Percentiles rank a stretch among this genome's conserved stretches.
These are phyloP conservation scores for Neuroterus valhalla DNA, from an alignment of 1,140 invertebrate genomes.

Conservation along the genomic window DNA sequence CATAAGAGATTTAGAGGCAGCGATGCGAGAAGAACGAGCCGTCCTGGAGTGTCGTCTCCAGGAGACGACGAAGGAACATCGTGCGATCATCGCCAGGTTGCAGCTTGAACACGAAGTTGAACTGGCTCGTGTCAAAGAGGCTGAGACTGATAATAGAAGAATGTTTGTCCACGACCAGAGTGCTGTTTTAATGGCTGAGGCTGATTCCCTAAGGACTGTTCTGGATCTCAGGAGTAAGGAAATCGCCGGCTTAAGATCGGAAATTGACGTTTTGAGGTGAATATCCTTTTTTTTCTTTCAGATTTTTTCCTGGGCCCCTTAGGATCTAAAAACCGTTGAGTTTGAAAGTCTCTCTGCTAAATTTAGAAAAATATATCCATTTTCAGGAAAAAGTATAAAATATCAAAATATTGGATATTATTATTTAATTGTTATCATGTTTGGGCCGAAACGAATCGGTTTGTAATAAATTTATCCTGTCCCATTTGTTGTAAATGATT, in stretches of 20 bases:
- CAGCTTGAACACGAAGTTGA: conserved; percentile 70
- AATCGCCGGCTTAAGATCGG: conserved; percentile 81
- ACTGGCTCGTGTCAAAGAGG: conserved; percentile 58
- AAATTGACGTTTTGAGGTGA: conserved; percentile 71
- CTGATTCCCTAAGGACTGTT: conserved; percentile 84
- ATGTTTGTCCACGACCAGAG: conserved; percentile 63
- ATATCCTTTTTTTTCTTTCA: too few relatives aligned
- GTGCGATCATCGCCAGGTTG: conserved; percentile 64
- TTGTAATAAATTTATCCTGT: too few relatives aligned
- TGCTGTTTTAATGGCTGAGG: conserved; percentile 78
- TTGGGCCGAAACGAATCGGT: too few relatives aligned
- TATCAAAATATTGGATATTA: too few relatives aligned
- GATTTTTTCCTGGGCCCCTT: too few relatives aligned
- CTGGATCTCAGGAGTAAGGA: conserved; percentile 85
- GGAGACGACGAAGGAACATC: conserved; percentile 63
- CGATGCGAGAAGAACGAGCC: conserved; percentile 54
- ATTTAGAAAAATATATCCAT: too few relatives aligned
- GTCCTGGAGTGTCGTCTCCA: conserved; percentile 41
- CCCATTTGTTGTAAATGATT: too few relatives aligned
- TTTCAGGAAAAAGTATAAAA: too few relatives aligned
- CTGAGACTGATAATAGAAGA: conserved; percentile 57
- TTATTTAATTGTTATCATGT: too few relatives aligned
- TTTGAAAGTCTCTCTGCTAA: too few relatives aligned
- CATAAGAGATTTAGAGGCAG: conserved; percentile 58
- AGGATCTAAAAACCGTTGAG: too few relatives aligned